Evolutionary conservation across 2,113 vertebrate genomes (phyloP), one percentile per base, ranked within the genome.

Genomic region (Corapipo altera): DNA sequence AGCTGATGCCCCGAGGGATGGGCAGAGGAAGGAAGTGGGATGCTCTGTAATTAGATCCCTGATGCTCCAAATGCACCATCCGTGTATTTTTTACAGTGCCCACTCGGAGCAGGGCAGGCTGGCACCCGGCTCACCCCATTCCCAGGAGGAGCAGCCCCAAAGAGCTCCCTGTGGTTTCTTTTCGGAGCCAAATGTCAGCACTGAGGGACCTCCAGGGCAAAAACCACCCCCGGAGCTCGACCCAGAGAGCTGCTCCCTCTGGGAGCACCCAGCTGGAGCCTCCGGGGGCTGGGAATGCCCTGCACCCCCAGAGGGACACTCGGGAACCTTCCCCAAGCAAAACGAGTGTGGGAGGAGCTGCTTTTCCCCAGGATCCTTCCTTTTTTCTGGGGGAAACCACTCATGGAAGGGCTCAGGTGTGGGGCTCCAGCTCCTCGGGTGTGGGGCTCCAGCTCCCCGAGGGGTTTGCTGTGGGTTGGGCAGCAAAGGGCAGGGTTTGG

Each of bases 1-100:
- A 6, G 5, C 1, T 5, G 4, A 37, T 10, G 39, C 58, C 4
- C 1, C 3, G 4, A 1, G 14, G 8, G 41, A 33, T 1, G 51
- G 70, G 49, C 11, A n/a, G 43, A 55, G 33, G 51, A 18, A 49
- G 46, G 66, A 48, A 55, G 27, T 4, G 5, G 83, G 77, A 78
- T 32, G 46, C 77, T 82, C 72, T 6, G 1, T 23, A 51, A 49
- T 33, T 9, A 33, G 61, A 52, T 74, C 74, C 57, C 54, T 46
- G 78, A 12, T 7, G 28, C 41, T 52, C n/a, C 30, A 28, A 49
- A 41, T 15, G 26, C 55, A 46, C 33, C 28, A 8, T 16, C 41
- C 15, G 12, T 48, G 35, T 39, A 32, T 39, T 41, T 78, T 62
- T 44, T 1, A 41, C 30, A 27, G 48, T 33, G 28, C 65, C 59